phyloP scores from a whole-genome alignment of 1,140 invertebrate genomes.

The Nephotettix cincticeps region DNA sequence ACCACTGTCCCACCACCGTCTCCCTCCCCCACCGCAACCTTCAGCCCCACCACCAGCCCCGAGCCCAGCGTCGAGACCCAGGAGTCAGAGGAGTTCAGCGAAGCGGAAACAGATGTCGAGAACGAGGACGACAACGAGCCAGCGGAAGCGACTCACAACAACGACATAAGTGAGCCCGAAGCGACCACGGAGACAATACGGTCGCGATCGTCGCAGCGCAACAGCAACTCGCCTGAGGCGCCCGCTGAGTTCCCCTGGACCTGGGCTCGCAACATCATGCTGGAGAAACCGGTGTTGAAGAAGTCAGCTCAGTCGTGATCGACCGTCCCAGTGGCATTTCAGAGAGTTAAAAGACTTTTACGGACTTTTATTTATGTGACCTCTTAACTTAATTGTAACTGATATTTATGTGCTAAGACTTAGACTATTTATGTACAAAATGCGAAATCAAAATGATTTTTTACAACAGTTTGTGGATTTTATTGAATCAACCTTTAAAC shows the following conservation, averaged over 20 bases:
- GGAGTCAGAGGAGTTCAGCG: neutral
- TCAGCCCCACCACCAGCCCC: constrained; percentile 50
- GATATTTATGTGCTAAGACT: constrained; percentile 10
- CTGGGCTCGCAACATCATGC: constrained; percentile 42
- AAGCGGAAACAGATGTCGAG: neutral
- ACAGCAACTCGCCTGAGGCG: neutral
- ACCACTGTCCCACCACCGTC: constrained; percentile 48
- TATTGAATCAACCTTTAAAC: neutral
- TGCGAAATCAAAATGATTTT: constrained; percentile 4
- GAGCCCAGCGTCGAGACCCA: neutral
- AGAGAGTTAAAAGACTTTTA: constrained; percentile 16
- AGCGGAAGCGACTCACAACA: constrained; percentile 3
- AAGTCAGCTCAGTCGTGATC: neutral
- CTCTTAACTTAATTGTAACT: constrained; percentile 4
- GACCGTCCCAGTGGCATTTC: neutral
- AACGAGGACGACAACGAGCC: neutral
- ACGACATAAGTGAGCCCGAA: neutral
- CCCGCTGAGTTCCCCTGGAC: constrained; percentile 37
- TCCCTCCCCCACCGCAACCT: constrained; percentile 52
- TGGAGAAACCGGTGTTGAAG: constrained; percentile 40
- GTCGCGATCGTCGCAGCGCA: neutral
- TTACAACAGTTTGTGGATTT: neutral
- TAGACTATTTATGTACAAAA: constrained; percentile 15
- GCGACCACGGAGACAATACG: neutral
- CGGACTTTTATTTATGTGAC: constrained; percentile 1